Evolutionary conservation across 1,140 invertebrate genomes (phyloP).

Genomic region (Lerema accius): DNA sequence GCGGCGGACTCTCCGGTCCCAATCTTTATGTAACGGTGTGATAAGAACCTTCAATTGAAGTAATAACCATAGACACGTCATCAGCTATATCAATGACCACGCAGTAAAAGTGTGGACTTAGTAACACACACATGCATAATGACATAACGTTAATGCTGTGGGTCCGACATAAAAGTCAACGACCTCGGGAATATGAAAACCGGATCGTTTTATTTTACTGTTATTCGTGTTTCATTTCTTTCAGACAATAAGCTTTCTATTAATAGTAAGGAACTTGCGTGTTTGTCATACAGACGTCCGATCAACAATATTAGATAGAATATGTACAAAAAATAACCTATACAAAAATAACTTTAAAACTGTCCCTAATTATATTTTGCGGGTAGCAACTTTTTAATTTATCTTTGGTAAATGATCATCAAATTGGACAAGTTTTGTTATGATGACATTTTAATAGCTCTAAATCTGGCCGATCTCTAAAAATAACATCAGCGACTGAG

Average conservation of each 20-base stretch:
- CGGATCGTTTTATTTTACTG: constrained; percentile 30
- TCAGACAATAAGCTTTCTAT: constrained; percentile 17
- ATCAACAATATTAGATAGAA: too few relatives aligned
- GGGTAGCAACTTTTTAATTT: too few relatives aligned
- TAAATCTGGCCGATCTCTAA: too few relatives aligned
- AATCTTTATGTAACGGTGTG: background rate
- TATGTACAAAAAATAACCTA: too few relatives aligned
- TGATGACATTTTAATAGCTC: too few relatives aligned
- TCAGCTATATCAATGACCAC: background rate
- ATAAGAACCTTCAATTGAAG: constrained; percentile 4
- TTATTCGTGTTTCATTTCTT: constrained; percentile 15
- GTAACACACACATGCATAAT: constrained; percentile 10
- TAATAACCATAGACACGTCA: background rate
- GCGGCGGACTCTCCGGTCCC: too few relatives aligned
- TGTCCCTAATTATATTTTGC: too few relatives aligned
- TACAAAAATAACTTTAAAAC: too few relatives aligned
- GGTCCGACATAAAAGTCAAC: constrained; percentile 32
- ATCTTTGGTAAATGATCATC: too few relatives aligned
- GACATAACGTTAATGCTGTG: constrained; percentile 30
- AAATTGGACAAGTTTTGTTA: too few relatives aligned
- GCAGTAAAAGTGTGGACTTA: background rate
- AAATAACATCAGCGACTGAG: too few relatives aligned
- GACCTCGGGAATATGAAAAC: constrained; percentile 21
- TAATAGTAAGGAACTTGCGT: constrained; percentile 16
- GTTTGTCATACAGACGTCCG: too few relatives aligned